A percentile compares a stretch with the other conserved stretches of the same genome.
Conservation (phyloP, 2,797 vertebrate species). For the Pangasius djambal region DNA sequence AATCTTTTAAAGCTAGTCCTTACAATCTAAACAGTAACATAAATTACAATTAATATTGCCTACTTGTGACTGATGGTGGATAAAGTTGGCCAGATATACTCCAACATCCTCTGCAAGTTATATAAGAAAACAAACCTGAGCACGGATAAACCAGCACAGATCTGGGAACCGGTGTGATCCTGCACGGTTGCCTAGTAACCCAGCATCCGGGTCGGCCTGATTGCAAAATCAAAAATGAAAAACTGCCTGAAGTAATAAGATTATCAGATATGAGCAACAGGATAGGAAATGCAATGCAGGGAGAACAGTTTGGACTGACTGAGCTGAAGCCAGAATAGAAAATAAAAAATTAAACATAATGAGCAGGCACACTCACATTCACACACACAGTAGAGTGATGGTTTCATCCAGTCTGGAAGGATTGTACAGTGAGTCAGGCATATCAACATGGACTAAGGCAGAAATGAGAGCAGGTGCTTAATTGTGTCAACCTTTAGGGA, state of each 20-base stretch:
- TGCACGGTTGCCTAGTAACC: conserved; percentile 35
- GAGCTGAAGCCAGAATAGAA: conserved; percentile 17
- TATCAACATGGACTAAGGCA: background rate
- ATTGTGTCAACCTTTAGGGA: background rate
- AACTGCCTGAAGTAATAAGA: conserved; percentile 33
- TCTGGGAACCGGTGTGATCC: background rate
- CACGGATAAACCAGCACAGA: background rate
- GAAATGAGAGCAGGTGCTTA: background rate
- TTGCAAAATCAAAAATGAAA: conserved; percentile 31
- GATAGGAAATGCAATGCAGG: background rate
- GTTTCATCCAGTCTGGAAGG: background rate
- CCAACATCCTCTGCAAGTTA: background rate
- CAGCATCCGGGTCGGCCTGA: conserved; percentile 16
- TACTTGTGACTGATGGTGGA: too few relatives aligned
- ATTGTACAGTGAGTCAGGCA: background rate
- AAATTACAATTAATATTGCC: background rate
- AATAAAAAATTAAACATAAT: background rate
- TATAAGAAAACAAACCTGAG: conserved; percentile 15
- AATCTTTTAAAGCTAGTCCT: background rate
- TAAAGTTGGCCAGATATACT: background rate
- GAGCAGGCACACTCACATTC: background rate
- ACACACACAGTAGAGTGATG: background rate
- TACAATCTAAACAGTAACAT: background rate
- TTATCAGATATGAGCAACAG: conserved; percentile 15
- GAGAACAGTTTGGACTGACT: conserved; percentile 5